These are phyloP conservation scores for Entosphenus tridentatus DNA, from an alignment of 2,113 vertebrate species.

Conservation along the genomic window DNA sequence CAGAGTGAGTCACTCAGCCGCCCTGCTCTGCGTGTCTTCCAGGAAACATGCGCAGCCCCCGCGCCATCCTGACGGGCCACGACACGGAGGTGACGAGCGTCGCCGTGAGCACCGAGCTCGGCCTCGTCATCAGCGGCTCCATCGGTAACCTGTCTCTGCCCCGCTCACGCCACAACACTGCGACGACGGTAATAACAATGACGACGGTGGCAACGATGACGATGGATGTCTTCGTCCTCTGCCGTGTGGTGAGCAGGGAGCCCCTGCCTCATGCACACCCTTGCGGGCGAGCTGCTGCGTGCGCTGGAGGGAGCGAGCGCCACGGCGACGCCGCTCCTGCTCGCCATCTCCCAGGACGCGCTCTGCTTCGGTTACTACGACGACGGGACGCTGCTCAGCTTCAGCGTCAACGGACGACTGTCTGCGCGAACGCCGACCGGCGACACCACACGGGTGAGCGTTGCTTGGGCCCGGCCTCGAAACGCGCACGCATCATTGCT, in stretches of 20 bases:
- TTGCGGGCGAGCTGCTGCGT: slow-evolving; percentile 87
- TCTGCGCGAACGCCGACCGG: slow-evolving; percentile 51
- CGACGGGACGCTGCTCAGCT: slow-evolving; percentile 59
- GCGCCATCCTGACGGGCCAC: slow-evolving; percentile 72
- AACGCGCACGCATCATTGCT: no score
- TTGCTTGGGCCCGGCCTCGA: neutral
- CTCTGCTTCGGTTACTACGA: slow-evolving; percentile 84
- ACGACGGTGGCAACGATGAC: no score
- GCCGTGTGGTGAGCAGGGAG: slow-evolving; percentile 33
- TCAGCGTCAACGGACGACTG: slow-evolving; percentile 76
- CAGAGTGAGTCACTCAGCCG: no score
- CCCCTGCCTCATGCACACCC: slow-evolving; percentile 93
- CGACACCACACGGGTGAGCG: slow-evolving; percentile 56
- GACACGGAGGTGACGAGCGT: slow-evolving; percentile 79
- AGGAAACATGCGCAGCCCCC: slow-evolving; percentile 58
- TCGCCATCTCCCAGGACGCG: slow-evolving; percentile 69
- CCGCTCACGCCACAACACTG: neutral
- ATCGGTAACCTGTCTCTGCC: slow-evolving; percentile 36
- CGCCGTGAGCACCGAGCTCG: slow-evolving; percentile 70
- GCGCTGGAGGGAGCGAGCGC: slow-evolving; percentile 49
- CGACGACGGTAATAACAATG: no score
- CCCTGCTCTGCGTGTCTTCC: slow-evolving; percentile 10
- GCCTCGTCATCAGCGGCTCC: slow-evolving; percentile 76
- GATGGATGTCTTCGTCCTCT: no score
- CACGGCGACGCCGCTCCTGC: slow-evolving; percentile 48